Base-by-base conservation (phyloP, 1,140 invertebrate species). In the Cherax quadricarinatus region DNA sequence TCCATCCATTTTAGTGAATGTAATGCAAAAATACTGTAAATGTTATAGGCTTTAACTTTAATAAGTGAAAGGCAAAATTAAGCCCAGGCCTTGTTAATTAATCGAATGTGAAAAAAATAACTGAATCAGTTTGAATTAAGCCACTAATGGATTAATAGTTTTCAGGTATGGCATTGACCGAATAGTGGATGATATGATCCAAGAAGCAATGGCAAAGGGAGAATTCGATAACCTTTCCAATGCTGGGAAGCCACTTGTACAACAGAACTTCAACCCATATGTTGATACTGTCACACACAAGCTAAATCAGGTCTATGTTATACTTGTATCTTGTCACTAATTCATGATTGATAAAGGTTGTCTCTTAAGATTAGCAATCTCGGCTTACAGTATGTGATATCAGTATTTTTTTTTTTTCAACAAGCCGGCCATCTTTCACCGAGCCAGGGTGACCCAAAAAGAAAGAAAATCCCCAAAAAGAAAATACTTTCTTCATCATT, bases 261-360 rank as follows among this genome's bases (percentile, higher is more conserved):
- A 96, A 79, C 94, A 96, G 87, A 96, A 96, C 93, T 95, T 95
- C 91, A 98, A 98, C 96, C 98, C 98, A 7, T 97, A 98, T 95
- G 96, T 98, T 9, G 98, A 98, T 95, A 97, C 97, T 95, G 97
- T 97, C 14, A 98, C 98, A 1, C 97, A 98, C 94, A 98, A 98
- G 95, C 95, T 98, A 6, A 98, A 98, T 96, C 97, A 98, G 96
- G 97, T 97, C 95, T 78, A 10, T 81, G 41, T 21, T 10, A 24
- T 24, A 5, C 62, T 66, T 14, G 18, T 30, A 70, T 70, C 18
- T 18, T 70, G 16, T 14, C 1, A 21, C 7, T 70, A 5, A 70
- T 70, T 70, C 18, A 6, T 70, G 66, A 14, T 70, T 57, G 4
- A 57, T 57, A 57, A 9, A 57, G 14, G 4, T 57, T 10, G 53